Evolutionary conservation across 2,113 vertebrate genomes (phyloP), one percentile per base, ranked within the genome.

Genomic region (Coryphaenoides rupestris): DNA sequence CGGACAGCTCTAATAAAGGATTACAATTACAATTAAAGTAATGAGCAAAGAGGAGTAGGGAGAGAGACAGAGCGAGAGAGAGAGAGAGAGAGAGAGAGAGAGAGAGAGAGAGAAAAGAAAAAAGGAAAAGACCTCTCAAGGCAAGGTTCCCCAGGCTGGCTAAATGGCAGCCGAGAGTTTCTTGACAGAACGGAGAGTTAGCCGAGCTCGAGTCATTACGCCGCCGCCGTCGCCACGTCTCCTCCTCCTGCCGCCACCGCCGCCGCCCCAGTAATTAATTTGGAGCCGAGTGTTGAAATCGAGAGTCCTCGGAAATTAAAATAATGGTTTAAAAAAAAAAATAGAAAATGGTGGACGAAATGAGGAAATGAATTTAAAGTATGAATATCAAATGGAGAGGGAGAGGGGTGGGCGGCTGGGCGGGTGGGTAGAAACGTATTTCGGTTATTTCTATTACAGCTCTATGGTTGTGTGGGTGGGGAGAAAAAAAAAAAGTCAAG

Each of bases 21-120:
- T 86, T 86, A 89, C 88, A 91, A 91, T 91, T 88, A 88, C 87
- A 90, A 90, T 91, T 89, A 91, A 90, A 90, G 89, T 88, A 91
- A 91, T 88, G 86, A 91, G 83, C 88, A 89, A 89, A 90, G 83
- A 85, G 80, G 75, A n/a, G n/a, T n/a, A n/a, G n/a, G n/a, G n/a
- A n/a, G n/a, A n/a, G n/a, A n/a, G n/a, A n/a, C n/a, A n/a, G n/a
- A n/a, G n/a, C n/a, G n/a, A n/a, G n/a, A n/a, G n/a, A n/a, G n/a
- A n/a, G n/a, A n/a, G n/a, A n/a, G n/a, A n/a, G n/a, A n/a, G n/a
- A n/a, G n/a, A n/a, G n/a, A n/a, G n/a, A n/a, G n/a, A n/a, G n/a
- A n/a, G n/a, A n/a, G n/a, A n/a, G n/a, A n/a, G n/a, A 87, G 47
- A 87, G 47, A 16, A 50, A 84, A 84, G 63, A 78, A 89, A 86